A percentile compares a stretch with the other conserved stretches of the same genome.
phyloP scores from a whole-genome alignment of 2,113 vertebrate species.

The Siniperca knerii region DNA sequence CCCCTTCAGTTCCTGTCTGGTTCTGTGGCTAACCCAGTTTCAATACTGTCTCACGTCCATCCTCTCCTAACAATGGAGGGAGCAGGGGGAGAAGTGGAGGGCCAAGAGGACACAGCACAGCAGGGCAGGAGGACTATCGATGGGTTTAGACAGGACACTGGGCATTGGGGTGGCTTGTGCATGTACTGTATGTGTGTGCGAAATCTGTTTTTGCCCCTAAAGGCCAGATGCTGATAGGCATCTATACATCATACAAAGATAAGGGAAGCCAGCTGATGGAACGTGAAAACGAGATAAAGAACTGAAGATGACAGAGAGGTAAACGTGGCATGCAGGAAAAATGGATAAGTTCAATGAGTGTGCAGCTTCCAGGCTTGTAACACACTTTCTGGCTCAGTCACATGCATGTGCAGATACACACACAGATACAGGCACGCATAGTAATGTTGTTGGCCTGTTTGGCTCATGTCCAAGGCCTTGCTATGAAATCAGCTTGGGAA shows the following conservation, averaged over 20 bases:
- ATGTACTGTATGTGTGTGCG: constrained; percentile 22
- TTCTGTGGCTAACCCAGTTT: constrained; percentile 66
- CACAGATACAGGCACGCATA: constrained; percentile 38
- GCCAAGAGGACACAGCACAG: constrained; percentile 39
- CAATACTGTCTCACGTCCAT: constrained; percentile 74
- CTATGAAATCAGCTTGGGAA: constrained; percentile 82
- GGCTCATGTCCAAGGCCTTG: constrained; percentile 68
- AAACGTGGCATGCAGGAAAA: constrained; percentile 3
- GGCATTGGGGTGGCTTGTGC: constrained; percentile 8
- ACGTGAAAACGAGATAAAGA: neutral
- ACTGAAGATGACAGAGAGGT: constrained; percentile 7
- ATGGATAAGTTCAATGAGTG: neutral
- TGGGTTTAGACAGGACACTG: constrained; percentile 26
- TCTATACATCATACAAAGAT: constrained; percentile 19
- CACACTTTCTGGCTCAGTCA: constrained; percentile 24
- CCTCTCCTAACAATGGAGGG: constrained; percentile 75
- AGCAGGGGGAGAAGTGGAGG: constrained; percentile 14
- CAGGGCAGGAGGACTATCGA: constrained; percentile 16
- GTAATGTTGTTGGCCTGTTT: constrained; percentile 59
- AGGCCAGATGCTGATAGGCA: constrained; percentile 37
- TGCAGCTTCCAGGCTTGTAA: constrained; percentile 28
- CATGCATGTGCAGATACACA: constrained; percentile 28
- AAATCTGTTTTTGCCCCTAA: neutral
- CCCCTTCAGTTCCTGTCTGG: constrained; percentile 74
- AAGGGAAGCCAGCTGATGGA: neutral